Conservation (phyloP, 2,113 vertebrate species). For the Psittacara wagleri region DNA sequence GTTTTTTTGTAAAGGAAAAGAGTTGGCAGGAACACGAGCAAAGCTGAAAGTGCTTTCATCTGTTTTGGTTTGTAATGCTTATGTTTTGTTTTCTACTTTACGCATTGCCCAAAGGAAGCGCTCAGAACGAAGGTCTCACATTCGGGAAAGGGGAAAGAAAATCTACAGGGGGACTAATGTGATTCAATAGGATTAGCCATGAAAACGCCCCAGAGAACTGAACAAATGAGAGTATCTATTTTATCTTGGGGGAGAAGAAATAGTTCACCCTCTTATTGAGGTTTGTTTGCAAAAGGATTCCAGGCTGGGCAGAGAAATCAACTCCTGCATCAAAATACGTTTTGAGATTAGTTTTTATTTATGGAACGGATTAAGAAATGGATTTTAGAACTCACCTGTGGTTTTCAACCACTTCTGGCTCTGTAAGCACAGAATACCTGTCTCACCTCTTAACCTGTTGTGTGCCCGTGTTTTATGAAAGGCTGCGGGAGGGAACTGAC, state of each 20-base stretch:
- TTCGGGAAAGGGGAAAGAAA: neutral
- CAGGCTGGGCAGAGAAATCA: neutral
- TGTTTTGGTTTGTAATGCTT: constrained; percentile 11
- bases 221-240: neutral
- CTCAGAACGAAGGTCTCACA: constrained; percentile 2
- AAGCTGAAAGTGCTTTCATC: constrained; percentile 37
- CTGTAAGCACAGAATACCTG: neutral
- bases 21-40: constrained; percentile 39
- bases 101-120: neutral
- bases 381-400: neutral
- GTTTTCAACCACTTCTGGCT: neutral
- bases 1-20: neutral
- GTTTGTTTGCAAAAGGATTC: neutral
- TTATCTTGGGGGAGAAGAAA: neutral
- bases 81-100: constrained; percentile 41
- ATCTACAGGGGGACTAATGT: neutral
- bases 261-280: neutral
- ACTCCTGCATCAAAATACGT: neutral
- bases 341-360: neutral
- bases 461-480: neutral
- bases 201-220: neutral
- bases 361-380: neutral
- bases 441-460: neutral
- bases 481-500: neutral
- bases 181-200: neutral